Percentiles rank a stretch among this genome's conserved stretches.
phyloP scores from a whole-genome alignment of 2,888 invertebrate genomes.

The Macaria notata region DNA sequence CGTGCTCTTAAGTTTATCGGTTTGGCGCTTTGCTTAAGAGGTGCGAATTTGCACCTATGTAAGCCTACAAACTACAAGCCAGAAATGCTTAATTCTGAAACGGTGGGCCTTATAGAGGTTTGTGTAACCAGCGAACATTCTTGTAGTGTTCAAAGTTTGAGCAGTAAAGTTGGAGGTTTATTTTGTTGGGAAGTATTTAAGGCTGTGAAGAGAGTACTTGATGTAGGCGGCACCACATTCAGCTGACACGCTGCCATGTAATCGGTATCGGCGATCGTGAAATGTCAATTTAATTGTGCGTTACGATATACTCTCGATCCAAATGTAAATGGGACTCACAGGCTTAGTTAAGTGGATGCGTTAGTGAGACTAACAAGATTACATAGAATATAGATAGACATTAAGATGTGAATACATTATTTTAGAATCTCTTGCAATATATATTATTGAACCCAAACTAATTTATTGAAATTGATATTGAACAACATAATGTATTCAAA shows the following conservation, averaged over 20 bases:
- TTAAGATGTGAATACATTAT: too few relatives aligned
- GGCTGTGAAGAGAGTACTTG: constrained; percentile 2
- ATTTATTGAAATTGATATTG: background rate
- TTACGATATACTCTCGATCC: constrained; percentile 8
- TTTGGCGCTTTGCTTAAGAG: constrained; percentile 26
- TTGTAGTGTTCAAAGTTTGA: background rate
- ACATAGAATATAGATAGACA: too few relatives aligned
- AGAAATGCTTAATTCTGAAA: constrained; percentile 16
- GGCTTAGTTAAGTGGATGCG: too few relatives aligned
- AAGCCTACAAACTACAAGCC: constrained; percentile 7
- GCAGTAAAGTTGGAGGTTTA: background rate
- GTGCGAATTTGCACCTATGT: constrained; percentile 28
- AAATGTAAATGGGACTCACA: background rate
- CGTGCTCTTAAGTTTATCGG: constrained; percentile 27
- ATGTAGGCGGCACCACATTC: constrained; percentile 10
- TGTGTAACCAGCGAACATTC: constrained; percentile 6
- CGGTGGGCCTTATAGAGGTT: constrained; percentile 13
- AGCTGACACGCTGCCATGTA: constrained; percentile 11
- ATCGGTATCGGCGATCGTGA: constrained; percentile 12
- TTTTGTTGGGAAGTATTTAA: background rate
- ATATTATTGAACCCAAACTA: background rate
- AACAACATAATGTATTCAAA: constrained; percentile 7
- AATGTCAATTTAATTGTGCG: constrained; percentile 19
- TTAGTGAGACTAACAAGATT: too few relatives aligned
- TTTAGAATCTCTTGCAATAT: too few relatives aligned